Evolutionary conservation across 2,113 vertebrate genomes (phyloP).

Genomic region (Irena cyanogastra): DNA sequence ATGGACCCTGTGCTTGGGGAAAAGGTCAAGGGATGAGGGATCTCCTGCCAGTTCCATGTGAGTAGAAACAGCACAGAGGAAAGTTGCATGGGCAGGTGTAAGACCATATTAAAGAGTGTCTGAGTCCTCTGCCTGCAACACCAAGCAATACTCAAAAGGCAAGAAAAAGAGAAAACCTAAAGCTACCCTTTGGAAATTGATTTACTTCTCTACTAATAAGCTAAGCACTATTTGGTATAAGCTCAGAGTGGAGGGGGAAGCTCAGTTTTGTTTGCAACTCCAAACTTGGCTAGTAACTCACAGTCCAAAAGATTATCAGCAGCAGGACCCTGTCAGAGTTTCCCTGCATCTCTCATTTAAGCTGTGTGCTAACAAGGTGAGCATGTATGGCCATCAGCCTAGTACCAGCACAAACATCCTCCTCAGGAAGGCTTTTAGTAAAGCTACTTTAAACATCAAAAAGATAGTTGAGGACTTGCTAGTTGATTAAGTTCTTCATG

Average conservation of each 20-base stretch:
- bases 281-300: background rate
- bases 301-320: background rate
- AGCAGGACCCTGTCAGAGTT: background rate
- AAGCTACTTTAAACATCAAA: background rate
- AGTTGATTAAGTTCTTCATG: background rate
- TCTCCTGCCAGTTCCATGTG: background rate
- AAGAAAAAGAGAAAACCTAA: background rate
- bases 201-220: background rate
- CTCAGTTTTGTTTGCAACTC: background rate
- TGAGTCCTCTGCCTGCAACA: background rate
- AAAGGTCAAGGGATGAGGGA: accelerated
- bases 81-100: background rate
- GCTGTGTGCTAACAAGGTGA: background rate
- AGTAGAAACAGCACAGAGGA: background rate
- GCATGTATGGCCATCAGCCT: too few relatives aligned
- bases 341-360: background rate
- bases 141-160: background rate
- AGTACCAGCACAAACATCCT: background rate
- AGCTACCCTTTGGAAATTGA: background rate
- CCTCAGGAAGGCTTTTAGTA: background rate
- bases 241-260: background rate
- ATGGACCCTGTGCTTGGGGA: background rate
- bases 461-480: background rate
- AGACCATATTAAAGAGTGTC: background rate
- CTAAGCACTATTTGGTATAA: background rate